These are phyloP conservation scores for Rhinogobius similis DNA, from an alignment of 2,113 vertebrate genomes.

Conservation along the genomic window DNA sequence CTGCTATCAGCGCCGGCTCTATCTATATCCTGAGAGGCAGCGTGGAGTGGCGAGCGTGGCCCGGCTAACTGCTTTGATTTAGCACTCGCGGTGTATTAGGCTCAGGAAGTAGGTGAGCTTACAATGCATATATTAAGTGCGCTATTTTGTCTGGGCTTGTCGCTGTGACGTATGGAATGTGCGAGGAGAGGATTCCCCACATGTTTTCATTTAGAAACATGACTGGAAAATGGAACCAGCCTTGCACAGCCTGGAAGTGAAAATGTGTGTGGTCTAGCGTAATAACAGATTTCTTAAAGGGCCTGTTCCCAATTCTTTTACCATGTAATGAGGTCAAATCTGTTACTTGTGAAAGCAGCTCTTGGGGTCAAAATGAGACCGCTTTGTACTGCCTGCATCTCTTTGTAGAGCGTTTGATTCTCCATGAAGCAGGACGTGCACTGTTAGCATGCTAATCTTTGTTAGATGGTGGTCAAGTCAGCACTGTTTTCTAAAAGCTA, in stretches of 20 bases:
- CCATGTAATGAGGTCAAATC: too few relatives aligned
- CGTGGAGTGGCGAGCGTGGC: constrained; percentile 22
- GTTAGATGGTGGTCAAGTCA: too few relatives aligned
- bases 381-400: too few relatives aligned
- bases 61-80: background rate
- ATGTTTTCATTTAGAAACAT: background rate
- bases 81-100: background rate
- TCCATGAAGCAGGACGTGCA: too few relatives aligned
- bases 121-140: background rate
- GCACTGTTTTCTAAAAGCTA: too few relatives aligned
- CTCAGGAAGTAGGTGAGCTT: background rate
- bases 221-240: background rate
- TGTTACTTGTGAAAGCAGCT: too few relatives aligned
- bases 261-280: background rate
- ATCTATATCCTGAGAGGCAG: constrained; percentile 61
- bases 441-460: too few relatives aligned
- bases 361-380: too few relatives aligned
- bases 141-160: too few relatives aligned
- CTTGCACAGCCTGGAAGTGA: background rate
- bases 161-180: background rate
- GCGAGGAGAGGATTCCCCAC: background rate
- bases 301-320: too few relatives aligned
- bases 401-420: too few relatives aligned
- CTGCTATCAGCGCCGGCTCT: constrained; percentile 62
- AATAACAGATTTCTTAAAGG: too few relatives aligned